Base-by-base conservation (phyloP, 2,113 vertebrate species). In the Clarias gariepinus region DNA sequence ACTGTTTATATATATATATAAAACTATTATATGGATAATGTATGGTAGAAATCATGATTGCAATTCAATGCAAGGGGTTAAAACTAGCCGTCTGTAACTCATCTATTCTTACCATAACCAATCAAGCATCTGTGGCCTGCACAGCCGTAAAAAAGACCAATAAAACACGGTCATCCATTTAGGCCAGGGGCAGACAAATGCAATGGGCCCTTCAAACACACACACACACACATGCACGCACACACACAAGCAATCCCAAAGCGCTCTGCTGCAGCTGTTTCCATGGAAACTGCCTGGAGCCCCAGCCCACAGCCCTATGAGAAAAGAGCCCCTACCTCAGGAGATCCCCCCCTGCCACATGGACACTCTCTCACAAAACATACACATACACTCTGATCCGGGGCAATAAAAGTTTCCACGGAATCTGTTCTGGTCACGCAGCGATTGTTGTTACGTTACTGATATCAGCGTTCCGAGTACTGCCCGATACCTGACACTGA, bases 141-240 rank as follows among this genome's bases (percentile, higher is more conserved):
- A 16, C 30, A 82, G 19, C 28, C 71, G 41, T 71, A 83, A 74
- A 83, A 79, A 25, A 16, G 76, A 25, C 57, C 68, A 85, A 81
- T 85, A 82, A 88, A 74, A 82, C 60, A 81, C 47, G 61, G 80
- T 86, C 85, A 80, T 73, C 64, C 60, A 82, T 82, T 87, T 79
- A 85, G 53, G 81, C 60, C 81, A 73, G 60, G 74, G 73, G 63
- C 82, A 86, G 98, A 95, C 90, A 99, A 99, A 93, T 99, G 97
- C 92, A 99, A 98, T 92, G 97, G 96, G 93, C 98, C 97, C 89
- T 97, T 94, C 92, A 98, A 36, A 90, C 89, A 93, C 87, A 90
- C 91, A 91, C 87, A 92, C 89, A 89, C 90, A 68, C 71, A 69
- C 84, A 84, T 74, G 89, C 82, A 86, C 69, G 90, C 86, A 94